A percentile compares a stretch with the other conserved stretches of the same genome.
phyloP scores from a whole-genome alignment of 2,797 vertebrate species.

The Coranthus polyacanthus region DNA sequence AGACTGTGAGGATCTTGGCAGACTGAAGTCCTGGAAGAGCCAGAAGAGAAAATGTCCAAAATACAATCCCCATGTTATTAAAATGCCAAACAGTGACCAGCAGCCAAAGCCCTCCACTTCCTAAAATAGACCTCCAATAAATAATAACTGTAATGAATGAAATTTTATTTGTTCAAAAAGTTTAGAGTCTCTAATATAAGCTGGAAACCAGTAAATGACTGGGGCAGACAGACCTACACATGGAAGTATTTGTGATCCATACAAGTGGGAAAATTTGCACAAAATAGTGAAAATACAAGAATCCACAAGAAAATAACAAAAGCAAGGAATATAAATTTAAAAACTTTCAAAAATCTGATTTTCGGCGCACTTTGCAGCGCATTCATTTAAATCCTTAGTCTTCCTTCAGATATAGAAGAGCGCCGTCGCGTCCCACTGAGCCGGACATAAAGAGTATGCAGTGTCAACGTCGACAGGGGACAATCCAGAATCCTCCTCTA shows the following conservation, averaged over 20 bases:
- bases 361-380: conserved; percentile 12
- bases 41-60: conserved; percentile 68
- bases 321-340: not conserved
- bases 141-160: conserved; percentile 19
- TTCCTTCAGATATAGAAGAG: too few relatives aligned
- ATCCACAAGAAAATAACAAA: conserved; percentile 4
- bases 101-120: conserved; percentile 28
- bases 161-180: too few relatives aligned
- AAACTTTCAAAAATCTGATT: not conserved
- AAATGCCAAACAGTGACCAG: conserved; percentile 20
- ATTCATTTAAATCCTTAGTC: not conserved
- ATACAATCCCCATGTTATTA: conserved; percentile 54
- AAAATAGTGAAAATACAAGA: not conserved
- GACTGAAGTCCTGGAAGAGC: conserved; percentile 67
- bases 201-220: not conserved
- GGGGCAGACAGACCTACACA: too few relatives aligned
- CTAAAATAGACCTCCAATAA: conserved; percentile 36
- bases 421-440: too few relatives aligned
- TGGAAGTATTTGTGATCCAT: too few relatives aligned
- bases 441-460: too few relatives aligned
- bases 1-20: conserved; percentile 77
- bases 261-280: not conserved
- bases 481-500: too few relatives aligned
- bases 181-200: not conserved
- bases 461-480: too few relatives aligned